Base-by-base conservation (phyloP, 2,888 invertebrate genomes). In the Teleogryllus oceanicus region DNA sequence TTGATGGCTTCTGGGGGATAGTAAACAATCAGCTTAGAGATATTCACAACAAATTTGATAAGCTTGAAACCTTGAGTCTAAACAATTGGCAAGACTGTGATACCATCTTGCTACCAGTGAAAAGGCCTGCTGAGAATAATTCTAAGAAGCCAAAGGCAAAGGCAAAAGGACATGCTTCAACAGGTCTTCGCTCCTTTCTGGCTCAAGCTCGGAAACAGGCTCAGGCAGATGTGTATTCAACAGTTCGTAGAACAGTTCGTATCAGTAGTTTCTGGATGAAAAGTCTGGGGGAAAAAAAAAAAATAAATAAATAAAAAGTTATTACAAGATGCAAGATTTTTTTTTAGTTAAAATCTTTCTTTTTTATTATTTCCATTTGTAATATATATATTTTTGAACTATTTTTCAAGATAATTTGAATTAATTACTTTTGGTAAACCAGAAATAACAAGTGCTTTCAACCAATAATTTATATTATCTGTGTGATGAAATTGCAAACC, bases 181-280 rank as follows among this genome's bases (percentile, higher is more conserved):
- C 62, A 5, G 62, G 62, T 8, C 13, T 62, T 13, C 13, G 62
- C 1, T 62, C 62, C 4, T 62, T 62, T 62, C 13, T 62, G 12
- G 62, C 62, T 62, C 62, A 62, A 62, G 62, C 62, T 18, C 13
- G 62, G 11, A 62, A 62, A 62, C 13, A 62, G 62, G 62, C 62
- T 11, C n/a, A 18, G n/a, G 13, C n/a, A 16, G 62, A n/a, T 18
- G 62, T n/a, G n/a, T n/a, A n/a, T n/a, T n/a, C n/a, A n/a, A n/a
- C n/a, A n/a, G n/a, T n/a, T n/a, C n/a, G n/a, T n/a, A n/a, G n/a
- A n/a, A n/a, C n/a, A n/a, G n/a, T n/a, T n/a, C n/a, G n/a, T n/a
- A n/a, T n/a, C n/a, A n/a, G n/a, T 94, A 1, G 94, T 94, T 87
- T 94, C 94, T 16, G 94, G 94, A 85, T 92, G 92, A 86, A 94